Percentiles rank a stretch among this genome's conserved stretches.
These are phyloP conservation scores for Aphidius colemani DNA, from an alignment of 2,888 invertebrate species.

Conservation along the genomic window DNA sequence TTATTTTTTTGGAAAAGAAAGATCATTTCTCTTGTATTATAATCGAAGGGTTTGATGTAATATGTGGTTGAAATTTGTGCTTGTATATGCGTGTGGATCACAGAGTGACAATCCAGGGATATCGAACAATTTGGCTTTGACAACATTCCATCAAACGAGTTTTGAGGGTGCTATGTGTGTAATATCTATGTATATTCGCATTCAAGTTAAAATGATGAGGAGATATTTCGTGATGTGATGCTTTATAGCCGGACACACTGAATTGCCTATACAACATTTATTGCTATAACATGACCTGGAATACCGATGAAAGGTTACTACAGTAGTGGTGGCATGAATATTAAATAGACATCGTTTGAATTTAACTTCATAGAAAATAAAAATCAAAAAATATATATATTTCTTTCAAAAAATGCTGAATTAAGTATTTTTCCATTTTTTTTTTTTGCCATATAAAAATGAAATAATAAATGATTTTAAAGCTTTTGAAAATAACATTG, in stretches of 20 bases:
- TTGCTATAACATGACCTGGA: neutral
- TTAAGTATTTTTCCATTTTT: neutral
- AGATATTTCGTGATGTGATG: slow-evolving; percentile 4
- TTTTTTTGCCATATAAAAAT: neutral
- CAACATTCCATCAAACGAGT: too few relatives aligned
- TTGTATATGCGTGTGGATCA: too few relatives aligned
- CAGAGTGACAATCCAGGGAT: too few relatives aligned
- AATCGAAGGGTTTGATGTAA: too few relatives aligned
- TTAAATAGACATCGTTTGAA: neutral
- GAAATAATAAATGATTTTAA: neutral
- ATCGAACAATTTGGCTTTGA: too few relatives aligned
- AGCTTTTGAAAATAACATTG: neutral
- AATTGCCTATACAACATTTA: slow-evolving; percentile 15
- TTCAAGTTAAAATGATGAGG: slow-evolving; percentile 1
- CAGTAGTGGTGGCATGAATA: slow-evolving; percentile 6
- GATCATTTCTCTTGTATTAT: too few relatives aligned
- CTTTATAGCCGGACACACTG: slow-evolving; percentile 9
- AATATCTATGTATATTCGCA: too few relatives aligned
- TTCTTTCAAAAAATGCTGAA: neutral
- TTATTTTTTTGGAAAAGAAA: too few relatives aligned
- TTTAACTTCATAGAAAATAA: too few relatives aligned
- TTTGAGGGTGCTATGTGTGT: neutral
- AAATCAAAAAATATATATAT: neutral
- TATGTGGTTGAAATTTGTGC: too few relatives aligned
- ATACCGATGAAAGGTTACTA: slow-evolving; percentile 12